Evolutionary conservation across 1,140 invertebrate genomes (phyloP).

Genomic region (Lineus longissimus): DNA sequence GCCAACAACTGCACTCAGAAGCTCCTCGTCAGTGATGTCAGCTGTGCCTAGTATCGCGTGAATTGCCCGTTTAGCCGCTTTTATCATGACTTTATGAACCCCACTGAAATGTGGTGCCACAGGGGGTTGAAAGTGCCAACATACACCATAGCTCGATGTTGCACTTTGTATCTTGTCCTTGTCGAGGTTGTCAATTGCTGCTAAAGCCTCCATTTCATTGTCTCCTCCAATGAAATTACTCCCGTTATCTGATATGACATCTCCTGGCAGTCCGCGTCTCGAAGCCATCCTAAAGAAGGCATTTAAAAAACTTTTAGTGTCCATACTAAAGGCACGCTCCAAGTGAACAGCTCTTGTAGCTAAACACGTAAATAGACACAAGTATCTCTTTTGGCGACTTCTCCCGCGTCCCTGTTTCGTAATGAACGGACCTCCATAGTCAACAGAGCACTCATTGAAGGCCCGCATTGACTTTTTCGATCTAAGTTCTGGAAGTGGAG

Average conservation of each 20-base stretch:
- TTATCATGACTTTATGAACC: constrained; percentile 12
- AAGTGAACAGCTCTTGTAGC: constrained; percentile 18
- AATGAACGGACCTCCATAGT: constrained; percentile 18
- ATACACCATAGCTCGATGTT: neutral
- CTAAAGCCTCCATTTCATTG: constrained; percentile 6
- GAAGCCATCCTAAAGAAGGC: constrained; percentile 4
- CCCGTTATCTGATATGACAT: constrained; percentile 17
- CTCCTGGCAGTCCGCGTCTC: constrained; percentile 11
- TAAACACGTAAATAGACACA: constrained; percentile 21
- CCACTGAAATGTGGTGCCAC: constrained; percentile 16
- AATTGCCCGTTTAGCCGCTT: constrained; percentile 12
- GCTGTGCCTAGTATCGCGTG: neutral
- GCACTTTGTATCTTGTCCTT: neutral
- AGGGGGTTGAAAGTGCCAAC: constrained; percentile 10
- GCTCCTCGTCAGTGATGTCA: constrained; percentile 9
- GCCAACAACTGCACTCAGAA: constrained; percentile 20
- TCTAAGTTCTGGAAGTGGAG: neutral
- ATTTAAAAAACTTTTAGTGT: constrained; percentile 16
- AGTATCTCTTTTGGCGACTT: constrained; percentile 12
- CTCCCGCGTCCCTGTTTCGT: constrained; percentile 15
- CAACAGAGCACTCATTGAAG: neutral
- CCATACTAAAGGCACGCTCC: constrained; percentile 9
- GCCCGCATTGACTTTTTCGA: neutral
- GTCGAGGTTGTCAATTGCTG: neutral
- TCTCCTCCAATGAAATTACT: constrained; percentile 19